phyloP scores from a whole-genome alignment of 2,888 invertebrate genomes.

The Fissipunctia ypsillon region DNA sequence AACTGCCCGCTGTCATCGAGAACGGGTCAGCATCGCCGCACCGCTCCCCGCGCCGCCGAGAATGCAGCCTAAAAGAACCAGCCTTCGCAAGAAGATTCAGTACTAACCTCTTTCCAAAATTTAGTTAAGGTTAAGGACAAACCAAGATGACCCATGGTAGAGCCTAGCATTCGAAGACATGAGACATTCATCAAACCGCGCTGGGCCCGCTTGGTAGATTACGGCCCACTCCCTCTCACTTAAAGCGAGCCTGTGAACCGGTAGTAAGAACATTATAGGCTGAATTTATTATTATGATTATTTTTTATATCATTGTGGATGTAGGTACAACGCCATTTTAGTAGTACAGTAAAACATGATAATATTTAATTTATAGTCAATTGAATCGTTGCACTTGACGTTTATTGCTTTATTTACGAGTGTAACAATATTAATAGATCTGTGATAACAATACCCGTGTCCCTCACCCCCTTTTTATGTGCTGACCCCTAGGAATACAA shows the following conservation, averaged over 20 bases:
- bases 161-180: neutral
- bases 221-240: no score
- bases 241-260: no score
- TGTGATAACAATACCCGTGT: neutral
- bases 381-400: neutral
- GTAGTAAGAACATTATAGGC: no score
- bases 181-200: neutral
- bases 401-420: constrained; percentile 34
- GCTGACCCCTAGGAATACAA: neutral
- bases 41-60: no score
- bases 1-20: no score
- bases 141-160: no score
- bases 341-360: constrained; percentile 4
- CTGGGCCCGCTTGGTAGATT: neutral
- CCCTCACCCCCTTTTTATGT: constrained; percentile 2
- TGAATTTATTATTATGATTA: no score
- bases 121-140: neutral
- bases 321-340: neutral
- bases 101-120: neutral
- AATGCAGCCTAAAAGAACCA: no score
- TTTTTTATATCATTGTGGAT: neutral
- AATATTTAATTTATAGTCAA: constrained; percentile 39
- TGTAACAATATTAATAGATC: neutral
- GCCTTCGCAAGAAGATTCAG: neutral
- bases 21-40: no score